Evolutionary conservation across 2,113 vertebrate genomes (phyloP).

Genomic region (Xerus inauris): DNA sequence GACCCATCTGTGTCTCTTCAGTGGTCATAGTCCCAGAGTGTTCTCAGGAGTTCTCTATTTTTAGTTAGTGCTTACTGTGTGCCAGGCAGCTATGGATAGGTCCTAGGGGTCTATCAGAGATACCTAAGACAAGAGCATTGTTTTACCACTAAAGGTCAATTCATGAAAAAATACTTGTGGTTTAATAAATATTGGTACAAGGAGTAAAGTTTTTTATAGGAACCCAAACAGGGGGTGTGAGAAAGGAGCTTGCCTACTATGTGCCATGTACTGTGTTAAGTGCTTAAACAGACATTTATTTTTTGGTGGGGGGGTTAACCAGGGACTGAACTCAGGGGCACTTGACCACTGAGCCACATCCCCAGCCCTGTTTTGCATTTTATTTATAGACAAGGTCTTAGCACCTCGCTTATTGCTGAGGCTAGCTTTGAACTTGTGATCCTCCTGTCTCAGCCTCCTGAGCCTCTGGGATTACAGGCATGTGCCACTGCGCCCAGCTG

Average conservation of each 20-base stretch:
- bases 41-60: background rate
- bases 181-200: conserved; percentile 11
- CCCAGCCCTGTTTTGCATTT: too few species aligned
- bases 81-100: background rate
- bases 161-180: background rate
- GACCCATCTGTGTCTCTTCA: background rate
- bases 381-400: too few species aligned
- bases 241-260: background rate
- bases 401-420: too few species aligned
- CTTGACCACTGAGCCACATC: too few species aligned
- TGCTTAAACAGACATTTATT: background rate
- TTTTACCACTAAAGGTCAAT: background rate
- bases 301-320: too few species aligned
- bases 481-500: too few species aligned
- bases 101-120: background rate
- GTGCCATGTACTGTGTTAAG: background rate
- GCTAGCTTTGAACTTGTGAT: too few species aligned
- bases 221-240: background rate
- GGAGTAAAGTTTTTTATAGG: background rate
- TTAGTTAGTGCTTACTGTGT: conserved; percentile 36
- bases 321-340: too few species aligned
- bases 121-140: background rate
- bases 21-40: conserved; percentile 16
- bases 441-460: too few species aligned
- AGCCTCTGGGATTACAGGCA: too few species aligned